phyloP scores from a whole-genome alignment of 1,140 invertebrate genomes.

The Nephila pilipes region DNA sequence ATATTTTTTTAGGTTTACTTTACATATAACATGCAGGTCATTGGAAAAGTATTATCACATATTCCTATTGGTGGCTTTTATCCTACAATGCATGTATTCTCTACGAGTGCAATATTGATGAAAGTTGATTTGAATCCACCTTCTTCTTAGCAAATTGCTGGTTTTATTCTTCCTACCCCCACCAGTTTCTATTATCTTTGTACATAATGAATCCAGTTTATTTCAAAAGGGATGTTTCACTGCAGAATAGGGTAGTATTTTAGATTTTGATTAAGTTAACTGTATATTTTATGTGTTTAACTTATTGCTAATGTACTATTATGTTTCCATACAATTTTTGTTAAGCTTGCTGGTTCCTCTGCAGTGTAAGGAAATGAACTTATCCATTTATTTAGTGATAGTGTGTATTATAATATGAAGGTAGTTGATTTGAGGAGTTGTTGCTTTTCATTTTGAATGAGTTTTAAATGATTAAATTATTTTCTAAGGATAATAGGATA shows the following conservation, averaged over 20 bases:
- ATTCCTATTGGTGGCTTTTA: constrained; percentile 73
- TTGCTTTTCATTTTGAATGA: background rate
- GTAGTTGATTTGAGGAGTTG: background rate
- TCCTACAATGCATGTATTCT: constrained; percentile 68
- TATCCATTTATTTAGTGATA: too few relatives aligned
- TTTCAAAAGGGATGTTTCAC: background rate
- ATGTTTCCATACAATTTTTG: background rate
- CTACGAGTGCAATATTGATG: constrained; percentile 59
- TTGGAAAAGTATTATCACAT: constrained; percentile 68
- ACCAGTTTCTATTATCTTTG: background rate
- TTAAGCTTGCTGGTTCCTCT: constrained; percentile 13
- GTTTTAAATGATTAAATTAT: too few relatives aligned
- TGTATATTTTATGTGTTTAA: constrained; percentile 4
- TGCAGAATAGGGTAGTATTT: background rate
- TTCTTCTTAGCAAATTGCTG: constrained; percentile 41
- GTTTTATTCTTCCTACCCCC: background rate
- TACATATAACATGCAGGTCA: constrained; percentile 64
- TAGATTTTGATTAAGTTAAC: background rate
- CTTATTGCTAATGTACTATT: background rate
- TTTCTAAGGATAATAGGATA: too few relatives aligned
- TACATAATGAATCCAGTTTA: constrained; percentile 12
- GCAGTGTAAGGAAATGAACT: background rate
- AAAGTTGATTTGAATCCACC: constrained; percentile 73
- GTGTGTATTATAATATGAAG: background rate
- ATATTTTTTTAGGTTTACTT: constrained; percentile 67